Percentiles rank a stretch among this genome's conserved stretches.
Conservation (phyloP, 2,113 vertebrate species). For the Prunella fulvescens region DNA sequence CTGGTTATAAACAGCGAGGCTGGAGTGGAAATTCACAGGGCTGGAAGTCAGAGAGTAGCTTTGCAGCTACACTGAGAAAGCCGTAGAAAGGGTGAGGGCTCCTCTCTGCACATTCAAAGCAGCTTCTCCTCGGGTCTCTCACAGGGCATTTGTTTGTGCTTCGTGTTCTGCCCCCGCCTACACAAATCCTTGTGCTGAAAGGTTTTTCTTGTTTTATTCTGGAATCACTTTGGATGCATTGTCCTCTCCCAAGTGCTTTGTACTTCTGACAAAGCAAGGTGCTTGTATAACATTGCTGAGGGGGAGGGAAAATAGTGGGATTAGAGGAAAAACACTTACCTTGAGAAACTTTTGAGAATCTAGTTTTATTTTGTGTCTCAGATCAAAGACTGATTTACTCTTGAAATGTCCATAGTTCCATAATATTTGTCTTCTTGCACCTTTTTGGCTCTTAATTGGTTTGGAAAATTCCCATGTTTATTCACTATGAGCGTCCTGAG, state of each 20-base stretch:
- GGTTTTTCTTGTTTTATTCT: conserved; percentile 18
- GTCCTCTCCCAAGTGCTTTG: not conserved
- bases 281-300: not conserved
- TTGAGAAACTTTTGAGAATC: not conserved
- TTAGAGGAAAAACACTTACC: not conserved
- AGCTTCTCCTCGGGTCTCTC: not conserved
- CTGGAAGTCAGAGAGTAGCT: conserved; percentile 12
- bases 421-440: not conserved
- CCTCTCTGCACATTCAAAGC: not conserved
- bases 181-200: conserved; percentile 7
- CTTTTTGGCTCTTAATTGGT: not conserved
- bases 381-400: not conserved
- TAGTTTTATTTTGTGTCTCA: not conserved
- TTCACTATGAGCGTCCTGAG: not conserved
- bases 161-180: not conserved
- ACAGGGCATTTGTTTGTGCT: not conserved
- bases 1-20: conserved; percentile 35
- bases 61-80: not conserved
- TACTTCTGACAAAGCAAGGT: not conserved
- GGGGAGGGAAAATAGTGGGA: not conserved
- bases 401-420: not conserved
- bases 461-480: not conserved
- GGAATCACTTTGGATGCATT: not conserved
- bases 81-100: not conserved
- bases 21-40: conserved; percentile 30